These are phyloP conservation scores for Seriola rivoliana DNA, from an alignment of 2,113 vertebrate genomes.

Conservation along the genomic window DNA sequence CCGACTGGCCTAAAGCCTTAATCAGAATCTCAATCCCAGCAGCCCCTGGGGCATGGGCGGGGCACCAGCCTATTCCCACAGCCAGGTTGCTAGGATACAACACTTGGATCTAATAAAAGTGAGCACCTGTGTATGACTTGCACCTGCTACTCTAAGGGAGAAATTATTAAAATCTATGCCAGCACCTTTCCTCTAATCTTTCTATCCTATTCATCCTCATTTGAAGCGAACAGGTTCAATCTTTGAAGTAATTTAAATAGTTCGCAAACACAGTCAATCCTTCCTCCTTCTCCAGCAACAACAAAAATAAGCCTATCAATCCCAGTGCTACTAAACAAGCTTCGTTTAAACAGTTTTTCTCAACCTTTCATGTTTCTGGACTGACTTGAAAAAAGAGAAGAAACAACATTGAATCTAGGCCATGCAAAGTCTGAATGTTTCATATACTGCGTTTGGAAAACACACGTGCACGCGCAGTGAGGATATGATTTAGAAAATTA, in stretches of 20 bases:
- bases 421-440: slow-evolving; percentile 65
- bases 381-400: slow-evolving; percentile 2
- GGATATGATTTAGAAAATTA: slow-evolving; percentile 56
- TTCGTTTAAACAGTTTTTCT: slow-evolving; percentile 38
- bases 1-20: slow-evolving; percentile 63
- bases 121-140: slow-evolving; percentile 71
- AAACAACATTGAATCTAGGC: slow-evolving; percentile 54
- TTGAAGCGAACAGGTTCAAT: slow-evolving; percentile 53
- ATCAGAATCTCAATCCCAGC: slow-evolving; percentile 75
- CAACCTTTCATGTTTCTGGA: slow-evolving; percentile 54
- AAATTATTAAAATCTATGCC: slow-evolving; percentile 67
- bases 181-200: slow-evolving; percentile 57
- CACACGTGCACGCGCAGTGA: slow-evolving; percentile 37
- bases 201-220: slow-evolving; percentile 49
- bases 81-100: slow-evolving; percentile 76
- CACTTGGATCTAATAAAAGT: slow-evolving; percentile 68
- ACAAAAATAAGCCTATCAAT: slow-evolving; percentile 38
- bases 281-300: slow-evolving; percentile 17
- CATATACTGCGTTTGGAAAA: slow-evolving; percentile 61
- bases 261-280: slow-evolving; percentile 48
- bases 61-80: slow-evolving; percentile 61
- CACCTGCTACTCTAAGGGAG: slow-evolving; percentile 67
- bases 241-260: slow-evolving; percentile 45
- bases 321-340: slow-evolving; percentile 44
- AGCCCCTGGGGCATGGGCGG: slow-evolving; percentile 64